Evolutionary conservation across 2,888 invertebrate species (phyloP), one percentile per base, ranked within the genome.

Genomic region (Dryobotodes eremita): DNA sequence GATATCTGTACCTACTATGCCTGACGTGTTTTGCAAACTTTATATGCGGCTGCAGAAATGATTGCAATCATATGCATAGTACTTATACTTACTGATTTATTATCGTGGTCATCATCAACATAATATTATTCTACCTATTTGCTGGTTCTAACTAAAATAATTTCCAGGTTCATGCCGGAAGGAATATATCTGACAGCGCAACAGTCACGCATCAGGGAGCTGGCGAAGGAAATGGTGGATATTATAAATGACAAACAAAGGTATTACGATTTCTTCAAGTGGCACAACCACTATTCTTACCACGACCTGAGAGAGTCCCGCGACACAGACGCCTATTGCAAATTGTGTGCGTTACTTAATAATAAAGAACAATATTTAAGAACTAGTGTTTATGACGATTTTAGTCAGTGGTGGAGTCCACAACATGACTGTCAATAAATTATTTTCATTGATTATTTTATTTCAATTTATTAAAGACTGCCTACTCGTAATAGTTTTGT

Each of bases 231-330:
- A 82, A 93, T 93, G 87, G 82, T 85, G 6, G 79, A 87, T n/a
- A 73, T 91, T 36, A 92, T 92, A 13, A 77, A 88, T 7, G 75
- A 92, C 48, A 86, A 87, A 53, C 80, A 89, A 2, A 84, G 82
- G 57, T 93, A 93, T 73, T 80, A 88, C 23, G 77, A 86, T 20
- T 92, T 85, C 73, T 93, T 93, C 80, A 91, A 86, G 71, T 93
- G 93, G 93, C 90, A 87, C 69, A 92, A 91, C 68, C 85, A 92
- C 76, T 93, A 93, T 48, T 88, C 89, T 5, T 93, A 90, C 76
- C 88, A 91, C 55, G 42, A 68, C n/a, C 66, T 72, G 10, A 46
- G 77, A 23, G 89, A 91, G 10, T 81, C 82, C 0, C 76, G 82
- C 0, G 84, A 88, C 0, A 88, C 88, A 0, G 89, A 91, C 31